Conservation (phyloP, 2,888 invertebrate genomes). For the Panopea generosa region DNA sequence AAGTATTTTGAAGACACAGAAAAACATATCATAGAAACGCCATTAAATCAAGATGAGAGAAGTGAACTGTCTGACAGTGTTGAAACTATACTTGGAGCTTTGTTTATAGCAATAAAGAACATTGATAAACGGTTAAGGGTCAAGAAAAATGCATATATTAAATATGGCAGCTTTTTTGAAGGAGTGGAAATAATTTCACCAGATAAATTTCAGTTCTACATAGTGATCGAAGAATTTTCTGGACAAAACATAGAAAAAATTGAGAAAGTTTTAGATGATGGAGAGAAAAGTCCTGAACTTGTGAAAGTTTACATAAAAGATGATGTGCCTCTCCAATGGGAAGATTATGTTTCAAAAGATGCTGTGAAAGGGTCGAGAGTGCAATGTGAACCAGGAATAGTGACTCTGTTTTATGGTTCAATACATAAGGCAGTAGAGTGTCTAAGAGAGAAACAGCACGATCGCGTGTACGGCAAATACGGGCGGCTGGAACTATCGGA, state of each 20-base stretch:
- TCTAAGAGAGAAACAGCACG: slow-evolving; percentile 8
- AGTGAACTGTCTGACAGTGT: slow-evolving; percentile 27
- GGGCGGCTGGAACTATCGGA: slow-evolving; percentile 27
- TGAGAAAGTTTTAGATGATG: background rate
- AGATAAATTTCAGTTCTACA: slow-evolving; percentile 28
- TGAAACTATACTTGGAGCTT: slow-evolving; percentile 34
- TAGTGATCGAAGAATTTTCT: slow-evolving; percentile 42
- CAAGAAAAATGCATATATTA: slow-evolving; percentile 18
- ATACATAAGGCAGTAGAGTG: slow-evolving; percentile 12
- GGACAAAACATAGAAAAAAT: slow-evolving; percentile 18
- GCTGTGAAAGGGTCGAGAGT: background rate
- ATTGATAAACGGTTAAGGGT: slow-evolving; percentile 37
- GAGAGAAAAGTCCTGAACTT: slow-evolving; percentile 20
- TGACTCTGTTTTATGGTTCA: slow-evolving; percentile 10
- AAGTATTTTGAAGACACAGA: slow-evolving; percentile 51
- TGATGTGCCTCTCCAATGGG: slow-evolving; percentile 23
- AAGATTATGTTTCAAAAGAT: slow-evolving; percentile 15
- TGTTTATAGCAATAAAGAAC: slow-evolving; percentile 34
- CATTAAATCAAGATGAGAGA: slow-evolving; percentile 17
- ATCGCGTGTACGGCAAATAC: slow-evolving; percentile 27
- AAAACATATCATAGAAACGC: slow-evolving; percentile 23
- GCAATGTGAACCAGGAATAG: background rate
- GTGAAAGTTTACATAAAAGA: slow-evolving; percentile 40
- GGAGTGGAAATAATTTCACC: slow-evolving; percentile 35
- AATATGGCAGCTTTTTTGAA: slow-evolving; percentile 42